Percentiles rank a stretch among this genome's conserved stretches.
phyloP scores from a whole-genome alignment of 2,797 vertebrate species.

The Rhinatrema bivittatum region DNA sequence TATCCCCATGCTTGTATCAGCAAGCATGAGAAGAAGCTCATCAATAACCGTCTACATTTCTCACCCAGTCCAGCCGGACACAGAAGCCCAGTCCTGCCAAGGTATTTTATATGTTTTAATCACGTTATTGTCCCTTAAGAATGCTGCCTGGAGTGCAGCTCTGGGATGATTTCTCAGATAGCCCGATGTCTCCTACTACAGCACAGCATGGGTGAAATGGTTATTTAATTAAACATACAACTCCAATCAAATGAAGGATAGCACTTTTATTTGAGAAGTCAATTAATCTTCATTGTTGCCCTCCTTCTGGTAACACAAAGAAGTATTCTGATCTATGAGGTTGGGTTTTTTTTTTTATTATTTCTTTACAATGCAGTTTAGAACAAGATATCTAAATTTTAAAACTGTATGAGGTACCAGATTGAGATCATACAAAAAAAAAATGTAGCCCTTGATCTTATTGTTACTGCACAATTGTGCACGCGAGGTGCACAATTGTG shows the following conservation, averaged over 20 bases:
- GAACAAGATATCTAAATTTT: no score
- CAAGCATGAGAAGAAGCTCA: slow-evolving; percentile 23
- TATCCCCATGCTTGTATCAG: slow-evolving; percentile 13
- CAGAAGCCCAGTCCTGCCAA: neutral
- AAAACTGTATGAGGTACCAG: no score
- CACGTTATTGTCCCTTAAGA: slow-evolving; percentile 22
- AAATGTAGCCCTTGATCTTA: no score
- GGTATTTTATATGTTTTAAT: slow-evolving; percentile 8
- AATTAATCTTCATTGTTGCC: no score
- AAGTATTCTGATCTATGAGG: no score
- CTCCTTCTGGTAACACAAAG: no score
- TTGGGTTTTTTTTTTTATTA: no score
- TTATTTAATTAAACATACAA: slow-evolving; percentile 24
- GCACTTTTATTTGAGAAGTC: neutral
- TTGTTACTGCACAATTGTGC: no score
- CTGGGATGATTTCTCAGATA: slow-evolving; percentile 19
- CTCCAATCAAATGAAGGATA: neutral
- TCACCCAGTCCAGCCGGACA: slow-evolving; percentile 25
- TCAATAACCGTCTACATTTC: slow-evolving; percentile 1
- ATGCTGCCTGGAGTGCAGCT: neutral
- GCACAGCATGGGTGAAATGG: neutral
- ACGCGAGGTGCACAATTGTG: no score
- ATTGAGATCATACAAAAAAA: no score
- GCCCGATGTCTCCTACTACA: slow-evolving; percentile 8
- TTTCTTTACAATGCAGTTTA: no score